Base-by-base conservation (phyloP, 2,797 vertebrate genomes). In the Manis pentadactyla region DNA sequence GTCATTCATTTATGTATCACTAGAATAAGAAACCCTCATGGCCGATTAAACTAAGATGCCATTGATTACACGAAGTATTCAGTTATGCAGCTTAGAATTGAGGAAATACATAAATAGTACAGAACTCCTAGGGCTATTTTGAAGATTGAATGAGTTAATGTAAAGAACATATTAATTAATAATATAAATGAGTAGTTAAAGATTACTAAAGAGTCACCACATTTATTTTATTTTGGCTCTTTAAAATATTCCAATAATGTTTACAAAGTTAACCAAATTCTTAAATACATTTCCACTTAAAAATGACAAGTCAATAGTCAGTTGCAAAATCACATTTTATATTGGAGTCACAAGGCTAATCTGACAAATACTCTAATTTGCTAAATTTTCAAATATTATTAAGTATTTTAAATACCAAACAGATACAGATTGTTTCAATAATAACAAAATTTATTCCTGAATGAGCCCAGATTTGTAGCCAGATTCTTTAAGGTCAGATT, bases 301-400 rank as follows among this genome's bases (percentile, higher is more conserved):
- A 46, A 86, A 69, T 92, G 68, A 18, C 21, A 79, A 84, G 21
- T 92, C 29, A 78, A 66, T 69, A 83, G 15, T 74, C 27, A 81
- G 27, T 42, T 78, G 69, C 39, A 68, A 90, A 87, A 34, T 95
- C 88, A 73, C 34, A 46, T 84, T 92, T 92, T 90, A 64, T 92
- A 55, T 90, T 64, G 21, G 3, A 95, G 90, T 92, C 23, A 55
- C 31, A 84, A 94, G 18, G 8, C 37, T 88, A 89, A 91, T 83
- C 39, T 61, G 86, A 63, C 42, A 89, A 83, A 77, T 68, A 61
- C 2, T 49, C 27, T 79, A 87, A 53, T 94, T 83, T 93, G 51
- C 69, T 85, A 75, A 90, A 57, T 95, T 97, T 97, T 97, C 31
- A 79, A 96, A 92, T 29, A 86, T 96, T 71, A 42, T 0, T 46